These are phyloP conservation scores for Forbesichthys papilliferus DNA, from an alignment of 2,113 vertebrate genomes.

Conservation along the genomic window DNA sequence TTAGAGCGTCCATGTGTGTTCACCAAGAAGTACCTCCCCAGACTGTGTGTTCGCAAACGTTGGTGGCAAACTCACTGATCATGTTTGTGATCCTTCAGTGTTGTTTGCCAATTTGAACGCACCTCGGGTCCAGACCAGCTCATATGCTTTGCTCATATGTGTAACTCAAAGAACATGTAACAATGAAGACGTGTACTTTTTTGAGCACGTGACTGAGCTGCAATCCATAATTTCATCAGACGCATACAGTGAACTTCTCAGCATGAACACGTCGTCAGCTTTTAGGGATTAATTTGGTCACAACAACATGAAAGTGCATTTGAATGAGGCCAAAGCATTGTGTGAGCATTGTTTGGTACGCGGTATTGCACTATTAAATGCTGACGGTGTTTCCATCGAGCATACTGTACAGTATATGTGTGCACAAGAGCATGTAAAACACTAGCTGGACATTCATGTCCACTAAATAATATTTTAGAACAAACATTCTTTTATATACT, in stretches of 20 bases:
- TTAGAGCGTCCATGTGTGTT: no score
- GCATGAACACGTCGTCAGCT: conserved; percentile 12
- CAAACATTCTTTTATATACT: no score
- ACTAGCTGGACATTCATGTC: no score
- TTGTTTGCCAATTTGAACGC: no score
- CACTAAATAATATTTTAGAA: no score
- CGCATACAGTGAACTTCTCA: conserved; percentile 5
- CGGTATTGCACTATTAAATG: neutral
- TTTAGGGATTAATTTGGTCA: conserved; percentile 28
- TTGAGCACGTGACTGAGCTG: neutral
- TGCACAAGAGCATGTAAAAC: neutral
- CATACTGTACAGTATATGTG: neutral
- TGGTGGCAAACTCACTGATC: no score
- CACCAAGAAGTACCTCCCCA: no score
- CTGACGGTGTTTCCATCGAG: neutral
- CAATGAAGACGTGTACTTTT: neutral
- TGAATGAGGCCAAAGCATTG: conserved; percentile 19
- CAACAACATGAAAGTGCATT: conserved; percentile 28
- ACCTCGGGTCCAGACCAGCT: neutral
- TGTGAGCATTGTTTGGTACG: conserved; percentile 20
- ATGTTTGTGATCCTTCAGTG: no score
- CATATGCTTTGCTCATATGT: neutral
- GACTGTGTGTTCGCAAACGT: no score
- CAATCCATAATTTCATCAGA: conserved; percentile 4
- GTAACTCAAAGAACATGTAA: neutral